Percentiles rank a stretch among this genome's conserved stretches.
Conservation (phyloP, 2,113 vertebrate genomes). For the Spermophilus dauricus region DNA sequence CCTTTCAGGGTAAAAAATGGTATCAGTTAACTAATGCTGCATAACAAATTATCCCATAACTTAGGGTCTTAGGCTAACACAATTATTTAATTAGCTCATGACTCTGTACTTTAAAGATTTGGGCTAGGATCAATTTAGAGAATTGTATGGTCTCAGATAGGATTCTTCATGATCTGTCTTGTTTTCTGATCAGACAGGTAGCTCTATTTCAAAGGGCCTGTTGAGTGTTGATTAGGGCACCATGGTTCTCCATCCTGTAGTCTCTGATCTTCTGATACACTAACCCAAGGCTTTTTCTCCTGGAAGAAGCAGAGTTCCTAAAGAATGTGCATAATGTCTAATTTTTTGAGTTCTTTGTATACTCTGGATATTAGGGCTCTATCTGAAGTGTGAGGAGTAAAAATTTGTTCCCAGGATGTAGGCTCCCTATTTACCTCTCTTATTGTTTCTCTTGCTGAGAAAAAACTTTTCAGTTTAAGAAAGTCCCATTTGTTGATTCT, state of each 20-base stretch:
- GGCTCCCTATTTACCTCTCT: too few species aligned
- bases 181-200: neutral
- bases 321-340: neutral
- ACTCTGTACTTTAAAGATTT: neutral
- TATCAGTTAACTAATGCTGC: neutral
- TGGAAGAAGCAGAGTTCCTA: neutral
- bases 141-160: neutral
- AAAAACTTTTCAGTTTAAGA: too few species aligned
- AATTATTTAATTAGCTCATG: neutral
- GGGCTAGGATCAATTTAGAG: neutral
- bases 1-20: neutral
- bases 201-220: neutral
- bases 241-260: neutral
- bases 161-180: neutral
- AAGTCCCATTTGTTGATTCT: too few species aligned
- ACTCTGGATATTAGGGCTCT: too few species aligned
- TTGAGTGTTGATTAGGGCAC: neutral
- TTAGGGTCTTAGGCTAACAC: neutral
- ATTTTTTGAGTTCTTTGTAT: too few species aligned
- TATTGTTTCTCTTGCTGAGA: too few species aligned
- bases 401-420: too few species aligned
- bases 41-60: neutral
- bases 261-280: neutral
- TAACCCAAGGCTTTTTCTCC: rapidly evolving
- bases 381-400: too few species aligned